These are phyloP conservation scores for Planiliza haematocheilus DNA, from an alignment of 2,113 vertebrate species.

Conservation along the genomic window DNA sequence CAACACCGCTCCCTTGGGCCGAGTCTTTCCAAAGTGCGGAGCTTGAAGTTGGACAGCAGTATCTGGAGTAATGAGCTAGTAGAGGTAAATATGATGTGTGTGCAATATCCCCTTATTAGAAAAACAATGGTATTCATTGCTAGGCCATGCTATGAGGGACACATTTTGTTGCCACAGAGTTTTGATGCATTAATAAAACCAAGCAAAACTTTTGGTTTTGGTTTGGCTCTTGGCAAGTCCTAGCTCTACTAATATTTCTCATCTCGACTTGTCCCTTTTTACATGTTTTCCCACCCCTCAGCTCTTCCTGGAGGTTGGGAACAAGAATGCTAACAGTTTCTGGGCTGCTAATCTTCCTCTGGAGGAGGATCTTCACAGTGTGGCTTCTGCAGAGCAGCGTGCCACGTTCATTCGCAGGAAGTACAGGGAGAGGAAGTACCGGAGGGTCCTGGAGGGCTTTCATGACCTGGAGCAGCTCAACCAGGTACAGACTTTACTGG, in stretches of 20 bases:
- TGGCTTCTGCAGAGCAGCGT: constrained; percentile 87
- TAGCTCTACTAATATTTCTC: not conserved
- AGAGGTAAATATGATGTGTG: constrained; percentile 80
- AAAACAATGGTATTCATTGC: too few species aligned
- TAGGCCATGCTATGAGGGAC: too few species aligned
- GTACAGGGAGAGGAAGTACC: constrained; percentile 93
- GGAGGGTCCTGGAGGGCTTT: constrained; percentile 78
- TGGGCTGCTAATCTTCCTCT: constrained; percentile 92
- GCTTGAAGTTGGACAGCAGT: constrained; percentile 94
- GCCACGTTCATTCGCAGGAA: constrained; percentile 91
- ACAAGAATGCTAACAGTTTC: constrained; percentile 93
- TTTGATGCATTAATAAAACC: not conserved
- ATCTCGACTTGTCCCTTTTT: not conserved
- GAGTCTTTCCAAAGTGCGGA: constrained; percentile 93
- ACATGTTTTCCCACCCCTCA: constrained; percentile 61
- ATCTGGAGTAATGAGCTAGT: constrained; percentile 98
- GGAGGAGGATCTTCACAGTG: constrained; percentile 87
- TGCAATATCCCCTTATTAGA: not conserved
- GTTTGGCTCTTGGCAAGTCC: not conserved
- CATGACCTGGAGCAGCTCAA: constrained; percentile 89
- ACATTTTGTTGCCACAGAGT: not conserved
- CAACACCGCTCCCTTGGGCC: constrained; percentile 93
- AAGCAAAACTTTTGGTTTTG: too few species aligned
- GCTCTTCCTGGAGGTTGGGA: constrained; percentile 95
- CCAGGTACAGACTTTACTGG: constrained; percentile 82